Evolutionary conservation across 2,888 invertebrate genomes (phyloP).

Genomic region (Synergus laeviventris): DNA sequence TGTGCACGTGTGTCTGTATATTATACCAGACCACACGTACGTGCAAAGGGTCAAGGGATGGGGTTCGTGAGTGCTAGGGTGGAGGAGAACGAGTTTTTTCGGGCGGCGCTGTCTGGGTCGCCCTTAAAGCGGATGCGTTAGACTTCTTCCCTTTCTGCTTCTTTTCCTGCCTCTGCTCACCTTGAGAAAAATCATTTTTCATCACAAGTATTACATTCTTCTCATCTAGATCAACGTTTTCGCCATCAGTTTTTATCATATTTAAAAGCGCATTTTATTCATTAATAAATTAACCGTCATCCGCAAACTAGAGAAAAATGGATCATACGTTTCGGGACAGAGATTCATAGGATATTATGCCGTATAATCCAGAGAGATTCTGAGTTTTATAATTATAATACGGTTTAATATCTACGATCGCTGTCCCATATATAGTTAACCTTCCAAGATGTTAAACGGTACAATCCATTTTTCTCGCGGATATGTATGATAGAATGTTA

Average conservation of each 20-base stretch:
- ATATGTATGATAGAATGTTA: too few relatives aligned
- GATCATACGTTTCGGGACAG: too few relatives aligned
- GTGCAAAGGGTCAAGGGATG: slow-evolving; percentile 39
- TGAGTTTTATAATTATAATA: too few relatives aligned
- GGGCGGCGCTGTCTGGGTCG: slow-evolving; percentile 63
- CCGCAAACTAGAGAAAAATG: neutral
- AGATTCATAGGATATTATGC: too few relatives aligned
- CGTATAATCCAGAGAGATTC: too few relatives aligned
- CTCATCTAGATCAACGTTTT: neutral
- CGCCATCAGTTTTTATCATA: neutral
- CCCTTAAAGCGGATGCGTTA: slow-evolving; percentile 64
- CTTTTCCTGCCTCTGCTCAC: slow-evolving; percentile 40
- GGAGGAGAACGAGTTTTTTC: slow-evolving; percentile 58
- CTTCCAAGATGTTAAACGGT: too few relatives aligned
- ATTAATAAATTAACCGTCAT: neutral
- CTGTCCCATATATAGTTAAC: too few relatives aligned
- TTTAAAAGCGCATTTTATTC: neutral
- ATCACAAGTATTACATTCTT: neutral
- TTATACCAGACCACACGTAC: slow-evolving; percentile 34
- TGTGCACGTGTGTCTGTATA: slow-evolving; percentile 37
- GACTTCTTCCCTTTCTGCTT: slow-evolving; percentile 47
- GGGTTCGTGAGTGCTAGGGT: slow-evolving; percentile 51
- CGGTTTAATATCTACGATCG: too few relatives aligned
- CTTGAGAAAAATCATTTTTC: neutral
- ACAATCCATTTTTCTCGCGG: too few relatives aligned